Conservation (phyloP, 1,140 invertebrate genomes). For the Pygmarrhopalites habei region DNA sequence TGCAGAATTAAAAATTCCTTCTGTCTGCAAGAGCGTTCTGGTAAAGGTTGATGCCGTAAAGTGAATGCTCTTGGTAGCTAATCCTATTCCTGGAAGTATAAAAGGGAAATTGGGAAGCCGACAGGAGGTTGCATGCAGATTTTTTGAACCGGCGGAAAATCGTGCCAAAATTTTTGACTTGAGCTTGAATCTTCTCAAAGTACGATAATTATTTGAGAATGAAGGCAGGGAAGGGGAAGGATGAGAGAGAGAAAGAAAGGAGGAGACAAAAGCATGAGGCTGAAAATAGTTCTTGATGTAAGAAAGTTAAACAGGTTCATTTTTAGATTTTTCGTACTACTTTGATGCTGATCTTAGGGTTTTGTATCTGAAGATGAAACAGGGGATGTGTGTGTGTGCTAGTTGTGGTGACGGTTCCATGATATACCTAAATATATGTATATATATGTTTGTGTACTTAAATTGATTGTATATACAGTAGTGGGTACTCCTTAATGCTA, state of each 20-base stretch:
- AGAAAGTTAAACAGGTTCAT: slow-evolving; percentile 15
- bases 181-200: background rate
- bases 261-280: slow-evolving; percentile 27
- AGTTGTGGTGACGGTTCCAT: no score
- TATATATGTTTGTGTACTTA: background rate
- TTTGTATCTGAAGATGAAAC: no score
- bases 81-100: no score
- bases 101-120: no score
- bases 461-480: background rate
- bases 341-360: no score
- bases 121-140: background rate
- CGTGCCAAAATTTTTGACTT: background rate
- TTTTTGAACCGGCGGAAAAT: background rate
- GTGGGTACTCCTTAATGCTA: no score
- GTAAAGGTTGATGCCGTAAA: no score
- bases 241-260: background rate
- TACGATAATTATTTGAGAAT: background rate
- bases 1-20: no score
- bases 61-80: no score
- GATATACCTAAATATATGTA: background rate
- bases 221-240: background rate
- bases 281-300: slow-evolving; percentile 33
- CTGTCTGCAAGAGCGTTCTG: no score
- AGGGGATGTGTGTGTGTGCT: no score
- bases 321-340: slow-evolving; percentile 32